Evolutionary conservation across 2,888 invertebrate genomes (phyloP).

Genomic region (Orthosia incerta): DNA sequence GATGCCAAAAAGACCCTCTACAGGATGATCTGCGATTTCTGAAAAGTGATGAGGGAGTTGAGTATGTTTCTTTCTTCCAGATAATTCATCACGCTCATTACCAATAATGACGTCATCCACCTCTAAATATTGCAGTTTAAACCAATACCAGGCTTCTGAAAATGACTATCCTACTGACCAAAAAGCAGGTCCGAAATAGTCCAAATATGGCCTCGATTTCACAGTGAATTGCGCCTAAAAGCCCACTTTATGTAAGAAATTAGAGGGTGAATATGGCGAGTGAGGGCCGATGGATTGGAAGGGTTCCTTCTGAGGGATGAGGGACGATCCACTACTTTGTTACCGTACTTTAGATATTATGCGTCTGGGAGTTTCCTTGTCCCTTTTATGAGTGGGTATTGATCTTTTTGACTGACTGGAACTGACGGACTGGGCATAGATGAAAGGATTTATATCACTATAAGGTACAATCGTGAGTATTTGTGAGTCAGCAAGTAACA

Average conservation of each 20-base stretch:
- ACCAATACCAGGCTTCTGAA: no score
- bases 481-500: no score
- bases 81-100: no score
- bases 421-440: background rate
- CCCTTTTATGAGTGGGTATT: slow-evolving; percentile 15
- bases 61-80: background rate
- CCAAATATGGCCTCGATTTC: slow-evolving; percentile 26
- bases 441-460: no score
- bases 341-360: slow-evolving; percentile 29
- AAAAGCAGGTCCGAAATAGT: slow-evolving; percentile 4
- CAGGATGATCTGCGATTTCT: background rate
- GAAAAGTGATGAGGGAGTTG: background rate
- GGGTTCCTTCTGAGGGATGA: slow-evolving; percentile 25
- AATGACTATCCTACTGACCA: background rate
- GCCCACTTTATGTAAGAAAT: slow-evolving; percentile 27
- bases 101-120: no score
- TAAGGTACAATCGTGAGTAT: no score
- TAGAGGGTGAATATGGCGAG: slow-evolving; percentile 33
- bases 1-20: no score
- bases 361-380: slow-evolving; percentile 1
- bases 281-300: slow-evolving; percentile 37
- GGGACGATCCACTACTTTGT: slow-evolving; percentile 13
- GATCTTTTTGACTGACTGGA: slow-evolving; percentile 9
- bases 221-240: slow-evolving; percentile 28
- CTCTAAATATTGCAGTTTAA: no score